A percentile compares a stretch with the other conserved stretches of the same genome.
Evolutionary conservation across 2,888 invertebrate genomes (phyloP).

Genomic region (Philopedon plagiatum): DNA sequence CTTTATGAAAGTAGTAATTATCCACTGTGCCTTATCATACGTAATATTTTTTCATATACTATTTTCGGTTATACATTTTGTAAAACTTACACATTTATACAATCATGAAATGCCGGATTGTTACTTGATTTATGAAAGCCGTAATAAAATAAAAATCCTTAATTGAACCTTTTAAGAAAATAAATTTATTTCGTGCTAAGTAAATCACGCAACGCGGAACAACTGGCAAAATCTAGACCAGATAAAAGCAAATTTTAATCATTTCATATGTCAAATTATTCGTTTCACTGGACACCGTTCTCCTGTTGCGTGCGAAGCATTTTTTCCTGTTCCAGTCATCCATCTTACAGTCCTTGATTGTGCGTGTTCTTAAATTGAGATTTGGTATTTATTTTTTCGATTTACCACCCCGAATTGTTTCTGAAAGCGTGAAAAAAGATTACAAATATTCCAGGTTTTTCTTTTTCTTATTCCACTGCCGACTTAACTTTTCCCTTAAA

Average conservation of each 20-base stretch:
- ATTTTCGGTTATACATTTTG: no score
- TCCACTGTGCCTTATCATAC: no score
- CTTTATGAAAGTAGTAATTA: no score
- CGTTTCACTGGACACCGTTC: constrained; percentile 14
- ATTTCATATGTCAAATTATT: constrained; percentile 27
- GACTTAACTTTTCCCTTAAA: background rate
- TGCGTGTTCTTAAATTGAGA: constrained; percentile 16
- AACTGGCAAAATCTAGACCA: constrained; percentile 18
- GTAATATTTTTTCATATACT: no score
- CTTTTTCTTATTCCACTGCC: background rate
- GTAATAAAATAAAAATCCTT: constrained; percentile 8
- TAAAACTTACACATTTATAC: no score
- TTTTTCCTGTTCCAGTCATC: constrained; percentile 14
- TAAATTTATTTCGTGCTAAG: constrained; percentile 14
- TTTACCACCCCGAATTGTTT: constrained; percentile 3
- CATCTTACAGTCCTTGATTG: constrained; percentile 21
- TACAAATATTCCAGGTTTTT: background rate
- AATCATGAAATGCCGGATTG: no score
- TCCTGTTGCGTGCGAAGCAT: constrained; percentile 17
- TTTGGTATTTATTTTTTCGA: constrained; percentile 17
- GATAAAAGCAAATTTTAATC: constrained; percentile 29
- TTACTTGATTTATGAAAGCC: background rate
- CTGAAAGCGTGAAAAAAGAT: constrained; percentile 7
- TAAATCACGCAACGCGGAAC: constrained; percentile 18
- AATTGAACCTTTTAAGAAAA: constrained; percentile 16